phyloP scores from a whole-genome alignment of 2,797 vertebrate species.

The Characodon lateralis region DNA sequence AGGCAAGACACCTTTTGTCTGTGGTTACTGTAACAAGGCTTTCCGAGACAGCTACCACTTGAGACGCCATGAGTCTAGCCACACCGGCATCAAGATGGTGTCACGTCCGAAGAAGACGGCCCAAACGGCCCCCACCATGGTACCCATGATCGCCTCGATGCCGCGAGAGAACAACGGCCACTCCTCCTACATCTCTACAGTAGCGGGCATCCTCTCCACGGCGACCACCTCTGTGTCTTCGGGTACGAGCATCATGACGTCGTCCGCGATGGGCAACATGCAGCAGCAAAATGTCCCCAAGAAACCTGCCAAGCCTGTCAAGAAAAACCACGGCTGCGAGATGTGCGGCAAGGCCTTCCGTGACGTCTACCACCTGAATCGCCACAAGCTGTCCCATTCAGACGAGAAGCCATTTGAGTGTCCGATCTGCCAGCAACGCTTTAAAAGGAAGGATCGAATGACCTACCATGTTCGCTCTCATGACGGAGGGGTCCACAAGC shows the following conservation, averaged over 20 bases:
- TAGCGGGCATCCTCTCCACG: conserved; percentile 94
- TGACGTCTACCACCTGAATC: conserved; percentile 97
- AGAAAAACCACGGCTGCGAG: conserved; percentile 99
- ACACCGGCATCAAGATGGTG: conserved; percentile 99
- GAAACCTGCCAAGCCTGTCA: conserved; percentile 96
- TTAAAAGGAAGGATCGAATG: conserved; percentile 99
- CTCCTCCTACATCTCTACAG: conserved; percentile 90
- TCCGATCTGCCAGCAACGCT: conserved; percentile 98
- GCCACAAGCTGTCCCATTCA: conserved; percentile 98
- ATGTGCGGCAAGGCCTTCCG: conserved; percentile 99
- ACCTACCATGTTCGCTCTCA: conserved; percentile 99
- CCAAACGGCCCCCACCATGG: conserved; percentile 89
- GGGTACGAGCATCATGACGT: conserved; percentile 78
- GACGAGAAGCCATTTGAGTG: conserved; percentile 99
- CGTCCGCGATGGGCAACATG: conserved; percentile 73
- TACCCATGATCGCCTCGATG: conserved; percentile 94
- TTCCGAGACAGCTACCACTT: conserved; percentile 99
- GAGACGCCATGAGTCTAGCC: conserved; percentile 97
- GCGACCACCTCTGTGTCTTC: conserved; percentile 93
- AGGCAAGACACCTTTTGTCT: conserved; percentile 97
- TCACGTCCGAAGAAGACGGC: conserved; percentile 94
- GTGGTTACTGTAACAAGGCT: conserved; percentile 99
- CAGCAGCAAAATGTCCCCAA: conserved; percentile 84
- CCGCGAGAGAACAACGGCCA: conserved; percentile 90
- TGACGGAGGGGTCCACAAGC: conserved; percentile 97